phyloP scores from a whole-genome alignment of 1,140 invertebrate species.

The Campoletis sonorensis region DNA sequence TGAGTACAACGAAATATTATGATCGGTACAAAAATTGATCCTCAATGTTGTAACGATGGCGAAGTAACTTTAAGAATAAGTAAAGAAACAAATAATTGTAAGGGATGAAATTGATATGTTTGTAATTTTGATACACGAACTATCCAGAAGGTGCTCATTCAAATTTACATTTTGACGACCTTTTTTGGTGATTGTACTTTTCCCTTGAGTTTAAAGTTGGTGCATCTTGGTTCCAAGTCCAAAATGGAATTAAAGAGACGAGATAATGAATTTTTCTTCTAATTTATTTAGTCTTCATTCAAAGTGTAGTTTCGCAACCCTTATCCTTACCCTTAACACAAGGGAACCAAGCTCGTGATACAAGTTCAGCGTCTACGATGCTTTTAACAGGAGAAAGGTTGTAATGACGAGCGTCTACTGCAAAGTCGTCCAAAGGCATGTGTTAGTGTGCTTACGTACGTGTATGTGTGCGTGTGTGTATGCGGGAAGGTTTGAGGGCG shows the following conservation, averaged over 20 bases:
- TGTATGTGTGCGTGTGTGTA: slow-evolving; percentile 7
- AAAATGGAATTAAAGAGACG: neutral
- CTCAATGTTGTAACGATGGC: no score
- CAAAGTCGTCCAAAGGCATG: neutral
- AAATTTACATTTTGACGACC: neutral
- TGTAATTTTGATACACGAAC: neutral
- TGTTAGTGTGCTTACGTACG: neutral
- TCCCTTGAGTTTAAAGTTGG: neutral
- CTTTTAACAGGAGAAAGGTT: slow-evolving; percentile 42
- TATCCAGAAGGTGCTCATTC: no score
- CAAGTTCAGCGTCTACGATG: slow-evolving; percentile 44
- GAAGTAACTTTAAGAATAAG: no score
- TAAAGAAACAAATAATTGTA: no score
- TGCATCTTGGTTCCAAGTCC: neutral
- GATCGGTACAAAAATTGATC: no score
- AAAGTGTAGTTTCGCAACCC: neutral
- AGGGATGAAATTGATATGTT: neutral
- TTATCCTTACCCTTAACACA: neutral
- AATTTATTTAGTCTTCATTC: slow-evolving; percentile 19
- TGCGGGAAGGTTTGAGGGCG: neutral
- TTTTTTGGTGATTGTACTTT: neutral
- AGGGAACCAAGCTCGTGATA: slow-evolving; percentile 25
- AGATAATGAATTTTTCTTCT: slow-evolving; percentile 40
- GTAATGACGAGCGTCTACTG: slow-evolving; percentile 20
- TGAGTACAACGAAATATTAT: no score